A percentile compares a stretch with the other conserved stretches of the same genome.
phyloP scores from a whole-genome alignment of 92 coral and sea anemone genomes.

The Zoanthus gigantus region DNA sequence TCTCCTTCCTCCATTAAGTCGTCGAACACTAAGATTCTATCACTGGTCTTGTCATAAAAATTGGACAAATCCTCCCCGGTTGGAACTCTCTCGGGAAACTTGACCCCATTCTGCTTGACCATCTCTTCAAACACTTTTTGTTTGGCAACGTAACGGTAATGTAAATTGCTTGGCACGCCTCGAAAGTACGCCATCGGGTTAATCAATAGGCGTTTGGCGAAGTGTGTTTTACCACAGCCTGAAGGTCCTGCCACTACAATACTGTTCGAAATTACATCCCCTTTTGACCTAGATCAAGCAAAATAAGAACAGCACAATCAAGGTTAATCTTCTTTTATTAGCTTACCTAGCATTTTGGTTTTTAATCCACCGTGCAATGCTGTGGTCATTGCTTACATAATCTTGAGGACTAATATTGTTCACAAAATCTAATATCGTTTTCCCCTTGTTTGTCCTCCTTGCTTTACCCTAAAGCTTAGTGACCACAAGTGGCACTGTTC shows the following conservation, averaged over 20 bases:
- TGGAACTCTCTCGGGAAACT: constrained; percentile 22
- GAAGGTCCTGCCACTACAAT: not conserved
- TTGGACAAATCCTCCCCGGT: not conserved
- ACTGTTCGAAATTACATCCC: constrained; percentile 16
- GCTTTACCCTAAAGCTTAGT: constrained; percentile 1
- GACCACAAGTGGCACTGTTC: constrained; percentile 26
- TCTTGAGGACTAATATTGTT: constrained; percentile 15
- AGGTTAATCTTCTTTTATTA: not conserved
- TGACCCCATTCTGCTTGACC: constrained; percentile 4
- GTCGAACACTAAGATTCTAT: constrained; percentile 20
- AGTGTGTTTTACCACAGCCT: constrained; percentile 30
- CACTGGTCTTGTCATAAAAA: constrained; percentile 15
- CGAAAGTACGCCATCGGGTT: constrained; percentile 16
- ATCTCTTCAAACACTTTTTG: not conserved
- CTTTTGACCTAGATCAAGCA: not conserved
- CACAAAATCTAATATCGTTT: constrained; percentile 9
- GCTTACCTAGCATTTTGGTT: not conserved
- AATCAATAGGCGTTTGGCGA: not conserved
- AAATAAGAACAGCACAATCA: not conserved
- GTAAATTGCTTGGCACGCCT: not conserved
- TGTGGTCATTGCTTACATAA: not conserved
- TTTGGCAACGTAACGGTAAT: constrained; percentile 32
- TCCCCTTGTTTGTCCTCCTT: not conserved
- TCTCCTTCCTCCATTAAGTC: constrained; percentile 39
- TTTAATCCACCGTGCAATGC: not conserved